phyloP scores from a whole-genome alignment of 2,113 vertebrate species.

The rabbit (Oryctolagus cuniculus) region DNA sequence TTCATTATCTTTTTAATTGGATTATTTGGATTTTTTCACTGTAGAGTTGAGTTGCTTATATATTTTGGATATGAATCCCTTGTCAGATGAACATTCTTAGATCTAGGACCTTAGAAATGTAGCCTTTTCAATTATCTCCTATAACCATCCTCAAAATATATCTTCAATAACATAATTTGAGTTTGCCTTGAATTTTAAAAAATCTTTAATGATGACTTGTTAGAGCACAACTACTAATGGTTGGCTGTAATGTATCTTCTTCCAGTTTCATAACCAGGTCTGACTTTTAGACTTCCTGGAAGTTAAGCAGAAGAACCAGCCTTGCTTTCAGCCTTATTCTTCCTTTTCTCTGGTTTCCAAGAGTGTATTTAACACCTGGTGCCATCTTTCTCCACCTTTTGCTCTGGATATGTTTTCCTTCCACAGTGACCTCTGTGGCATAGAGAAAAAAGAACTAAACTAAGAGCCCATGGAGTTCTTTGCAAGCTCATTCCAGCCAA shows the following conservation, averaged over 20 bases:
- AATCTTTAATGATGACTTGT: slow-evolving; percentile 50
- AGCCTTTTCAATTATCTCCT: slow-evolving; percentile 30
- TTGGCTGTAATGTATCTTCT: background rate
- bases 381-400: background rate
- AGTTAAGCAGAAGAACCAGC: background rate
- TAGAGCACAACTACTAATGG: background rate
- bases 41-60: no score
- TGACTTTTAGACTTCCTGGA: background rate
- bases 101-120: background rate
- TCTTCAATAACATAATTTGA: background rate
- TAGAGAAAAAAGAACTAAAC: background rate
- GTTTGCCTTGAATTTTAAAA: background rate
- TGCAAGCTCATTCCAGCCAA: background rate
- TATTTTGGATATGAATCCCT: background rate
- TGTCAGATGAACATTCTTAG: slow-evolving; percentile 27
- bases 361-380: background rate
- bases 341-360: background rate
- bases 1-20: no score
- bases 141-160: slow-evolving; percentile 10
- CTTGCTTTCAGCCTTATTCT: background rate
- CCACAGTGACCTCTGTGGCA: background rate
- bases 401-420: background rate
- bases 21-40: no score
- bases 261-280: background rate
- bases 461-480: background rate